Conservation (phyloP, 2,888 invertebrate species). For the Elysia crispata region DNA sequence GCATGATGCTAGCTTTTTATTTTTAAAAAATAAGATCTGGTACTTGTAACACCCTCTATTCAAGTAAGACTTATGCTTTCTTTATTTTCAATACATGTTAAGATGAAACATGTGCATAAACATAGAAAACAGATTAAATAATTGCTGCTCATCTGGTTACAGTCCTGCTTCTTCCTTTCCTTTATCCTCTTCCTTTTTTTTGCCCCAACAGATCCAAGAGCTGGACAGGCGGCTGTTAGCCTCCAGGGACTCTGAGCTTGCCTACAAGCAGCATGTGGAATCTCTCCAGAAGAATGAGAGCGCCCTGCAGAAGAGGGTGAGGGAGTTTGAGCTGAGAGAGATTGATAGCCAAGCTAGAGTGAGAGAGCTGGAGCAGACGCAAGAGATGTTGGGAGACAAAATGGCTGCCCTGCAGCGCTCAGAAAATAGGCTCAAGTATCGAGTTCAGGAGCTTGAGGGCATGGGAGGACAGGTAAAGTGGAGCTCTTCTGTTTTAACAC, state of each 20-base stretch:
- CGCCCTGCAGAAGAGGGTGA: conserved; percentile 56
- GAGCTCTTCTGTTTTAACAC: background rate
- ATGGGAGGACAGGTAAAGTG: conserved; percentile 55
- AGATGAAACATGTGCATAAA: no score
- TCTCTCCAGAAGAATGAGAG: conserved; percentile 61
- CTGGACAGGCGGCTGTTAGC: conserved; percentile 60
- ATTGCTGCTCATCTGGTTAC: no score
- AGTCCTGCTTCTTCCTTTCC: no score
- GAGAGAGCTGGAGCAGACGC: conserved; percentile 62
- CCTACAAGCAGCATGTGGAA: conserved; percentile 61
- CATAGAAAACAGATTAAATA: no score
- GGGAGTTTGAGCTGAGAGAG: conserved; percentile 61
- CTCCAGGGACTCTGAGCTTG: conserved; percentile 59
- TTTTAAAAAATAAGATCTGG: no score
- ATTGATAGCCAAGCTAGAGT: conserved; percentile 63
- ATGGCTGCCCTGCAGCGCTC: conserved; percentile 64
- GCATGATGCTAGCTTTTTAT: no score
- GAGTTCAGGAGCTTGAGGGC: conserved; percentile 66
- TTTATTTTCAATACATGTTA: no score
- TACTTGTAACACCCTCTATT: no score
- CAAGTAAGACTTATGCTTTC: no score
- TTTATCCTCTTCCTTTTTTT: no score
- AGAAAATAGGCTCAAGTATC: conserved; percentile 64
- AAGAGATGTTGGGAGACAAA: conserved; percentile 63
- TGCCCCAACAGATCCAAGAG: conserved; percentile 54